Percentiles rank a stretch among this genome's conserved stretches.
phyloP scores from a whole-genome alignment of 1,140 invertebrate species.

The Papilio machaon region DNA sequence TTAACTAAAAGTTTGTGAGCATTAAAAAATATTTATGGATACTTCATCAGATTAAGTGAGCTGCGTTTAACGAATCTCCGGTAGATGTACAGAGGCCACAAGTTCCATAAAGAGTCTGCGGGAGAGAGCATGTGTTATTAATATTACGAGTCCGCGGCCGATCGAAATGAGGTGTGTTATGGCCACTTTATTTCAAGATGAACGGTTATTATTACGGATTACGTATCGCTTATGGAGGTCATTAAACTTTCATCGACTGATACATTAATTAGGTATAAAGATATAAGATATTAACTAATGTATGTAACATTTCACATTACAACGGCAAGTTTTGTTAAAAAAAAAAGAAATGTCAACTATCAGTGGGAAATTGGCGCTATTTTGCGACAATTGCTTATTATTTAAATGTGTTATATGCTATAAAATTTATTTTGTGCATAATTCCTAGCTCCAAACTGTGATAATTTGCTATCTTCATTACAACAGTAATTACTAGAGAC shows the following conservation, averaged over 20 bases:
- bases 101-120: constrained; percentile 41
- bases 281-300: neutral
- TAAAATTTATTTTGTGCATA: too few relatives aligned
- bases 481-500: neutral
- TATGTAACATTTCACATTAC: neutral
- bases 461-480: neutral
- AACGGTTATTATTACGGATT: constrained; percentile 27
- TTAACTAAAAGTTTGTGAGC: neutral
- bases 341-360: too few relatives aligned
- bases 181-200: constrained; percentile 9
- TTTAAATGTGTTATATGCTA: too few relatives aligned
- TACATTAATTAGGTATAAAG: constrained; percentile 14
- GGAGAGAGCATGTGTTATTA: constrained; percentile 47
- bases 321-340: neutral
- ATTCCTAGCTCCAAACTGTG: too few relatives aligned
- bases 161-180: constrained; percentile 34
- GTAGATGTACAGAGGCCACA: constrained; percentile 36
- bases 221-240: constrained; percentile 13
- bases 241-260: constrained; percentile 14
- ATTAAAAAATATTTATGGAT: neutral
- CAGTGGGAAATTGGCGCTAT: too few relatives aligned
- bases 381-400: too few relatives aligned
- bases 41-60: constrained; percentile 23
- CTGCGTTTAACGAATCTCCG: neutral
- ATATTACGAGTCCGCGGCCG: constrained; percentile 36